Evolutionary conservation across 2,113 vertebrate species (phyloP).

Genomic region (Vimba vimba): DNA sequence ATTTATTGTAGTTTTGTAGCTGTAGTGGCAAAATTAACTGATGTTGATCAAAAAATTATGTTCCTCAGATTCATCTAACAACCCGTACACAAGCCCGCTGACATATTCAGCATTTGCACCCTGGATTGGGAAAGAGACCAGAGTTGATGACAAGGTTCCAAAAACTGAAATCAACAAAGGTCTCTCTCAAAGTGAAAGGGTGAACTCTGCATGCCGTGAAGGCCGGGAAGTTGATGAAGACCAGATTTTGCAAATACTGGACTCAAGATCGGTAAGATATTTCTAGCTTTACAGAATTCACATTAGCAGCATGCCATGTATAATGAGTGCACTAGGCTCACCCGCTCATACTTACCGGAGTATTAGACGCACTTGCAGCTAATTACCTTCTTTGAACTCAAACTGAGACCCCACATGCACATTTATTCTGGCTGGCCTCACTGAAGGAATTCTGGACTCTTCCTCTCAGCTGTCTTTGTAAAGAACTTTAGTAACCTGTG

Average conservation of each 20-base stretch:
- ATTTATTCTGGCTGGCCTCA: no score
- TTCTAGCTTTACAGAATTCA: not conserved
- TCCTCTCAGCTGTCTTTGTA: no score
- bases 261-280: constrained; percentile 18
- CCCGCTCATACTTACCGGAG: no score
- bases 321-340: no score
- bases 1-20: no score
- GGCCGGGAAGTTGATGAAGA: constrained; percentile 5
- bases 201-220: not conserved
- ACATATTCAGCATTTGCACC: not conserved
- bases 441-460: no score
- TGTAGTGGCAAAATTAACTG: no score
- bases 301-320: not conserved
- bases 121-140: not conserved
- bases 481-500: no score
- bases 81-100: not conserved
- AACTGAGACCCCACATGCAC: no score
- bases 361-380: no score
- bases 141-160: not conserved
- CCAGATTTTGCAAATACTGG: constrained; percentile 20
- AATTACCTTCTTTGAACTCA: no score
- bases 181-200: constrained; percentile 1
- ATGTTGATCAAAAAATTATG: no score
- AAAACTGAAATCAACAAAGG: constrained; percentile 3
- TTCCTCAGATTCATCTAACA: not conserved